Evolutionary conservation across 2,888 invertebrate genomes (phyloP), one percentile per base, ranked within the genome.

Genomic region (Acanthosepion esculentum): DNA sequence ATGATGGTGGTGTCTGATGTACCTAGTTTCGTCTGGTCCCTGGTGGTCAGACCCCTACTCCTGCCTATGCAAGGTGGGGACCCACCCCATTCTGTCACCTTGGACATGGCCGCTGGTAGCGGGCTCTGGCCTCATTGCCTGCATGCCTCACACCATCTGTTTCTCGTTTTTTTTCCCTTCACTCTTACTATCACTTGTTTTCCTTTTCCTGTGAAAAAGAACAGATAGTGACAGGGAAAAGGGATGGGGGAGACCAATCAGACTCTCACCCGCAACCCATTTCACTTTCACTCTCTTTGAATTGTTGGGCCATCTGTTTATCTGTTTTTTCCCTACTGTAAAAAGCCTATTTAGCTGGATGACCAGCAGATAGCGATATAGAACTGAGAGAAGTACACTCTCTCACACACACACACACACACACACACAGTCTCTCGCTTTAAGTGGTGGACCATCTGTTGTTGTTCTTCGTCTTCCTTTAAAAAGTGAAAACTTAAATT

Each of bases 31-130:
- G 33, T 78, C 78, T 78, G 78, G 78, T n/a, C 78, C 78, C n/a
- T 78, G 10, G 78, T 78, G 78, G 78, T 78, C 78, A 78, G 8
- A 15, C 78, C 12, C 78, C n/a, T 33, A n/a, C 78, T n/a, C n/a
- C 78, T 33, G n/a, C 78, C n/a, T 33, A 78, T 78, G 78, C 78
- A 78, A 78, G 78, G 78, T 78, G 78, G 33, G n/a, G 33, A 15
- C 78, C 78, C 78, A 78, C 78, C n/a, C 78, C 78, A n/a, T 78
- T 78, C 78, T 78, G 78, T 78, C 78, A 78, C n/a, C n/a, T 78
- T 15, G 78, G n/a, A n/a, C 78, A 15, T 78, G n/a, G n/a, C n/a
- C 33, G 78, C 78, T 78, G 78, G 78, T 78, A 33, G 33, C 78
- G n/a, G n/a, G n/a, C 78, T 78, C n/a, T 78, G 78, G 78, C 78